phyloP scores from a whole-genome alignment of 2,888 invertebrate species.

The Acronicta psi region DNA sequence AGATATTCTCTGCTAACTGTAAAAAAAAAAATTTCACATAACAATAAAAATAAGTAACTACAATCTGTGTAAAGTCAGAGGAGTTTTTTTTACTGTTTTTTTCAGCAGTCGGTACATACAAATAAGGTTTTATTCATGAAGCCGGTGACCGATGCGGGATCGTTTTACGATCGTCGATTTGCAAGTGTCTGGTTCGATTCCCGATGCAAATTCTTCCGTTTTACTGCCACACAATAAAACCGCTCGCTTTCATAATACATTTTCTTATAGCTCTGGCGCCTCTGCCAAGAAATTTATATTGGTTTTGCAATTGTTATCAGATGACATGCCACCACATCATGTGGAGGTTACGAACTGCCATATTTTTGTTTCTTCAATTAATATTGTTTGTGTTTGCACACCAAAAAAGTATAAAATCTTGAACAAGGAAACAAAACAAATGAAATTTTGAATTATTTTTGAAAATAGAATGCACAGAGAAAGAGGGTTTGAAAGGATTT shows the following conservation, averaged over 20 bases:
- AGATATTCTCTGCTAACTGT: slow-evolving; percentile 21
- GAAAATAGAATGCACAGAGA: no score
- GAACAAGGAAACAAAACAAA: neutral
- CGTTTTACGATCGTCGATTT: slow-evolving; percentile 84
- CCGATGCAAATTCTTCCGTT: slow-evolving; percentile 78
- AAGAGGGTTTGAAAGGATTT: no score
- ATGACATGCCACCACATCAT: slow-evolving; percentile 61
- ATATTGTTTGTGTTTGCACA: neutral
- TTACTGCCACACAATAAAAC: slow-evolving; percentile 80
- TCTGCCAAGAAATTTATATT: slow-evolving; percentile 69
- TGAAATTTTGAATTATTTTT: neutral
- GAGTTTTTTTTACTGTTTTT: slow-evolving; percentile 33
- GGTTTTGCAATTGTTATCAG: slow-evolving; percentile 71
- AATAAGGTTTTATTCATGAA: slow-evolving; percentile 78
- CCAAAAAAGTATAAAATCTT: neutral
- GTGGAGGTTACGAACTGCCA: slow-evolving; percentile 42
- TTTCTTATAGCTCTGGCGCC: slow-evolving; percentile 66
- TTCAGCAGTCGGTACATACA: slow-evolving; percentile 32
- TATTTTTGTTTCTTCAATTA: slow-evolving; percentile 14
- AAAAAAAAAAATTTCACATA: slow-evolving; percentile 28
- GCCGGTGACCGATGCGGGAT: slow-evolving; percentile 74
- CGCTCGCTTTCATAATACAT: slow-evolving; percentile 77
- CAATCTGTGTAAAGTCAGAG: slow-evolving; percentile 19
- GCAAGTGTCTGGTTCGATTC: slow-evolving; percentile 80
- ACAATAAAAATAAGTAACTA: slow-evolving; percentile 21